phyloP scores from a whole-genome alignment of 2,888 invertebrate genomes.

The Diarsia mendica region DNA sequence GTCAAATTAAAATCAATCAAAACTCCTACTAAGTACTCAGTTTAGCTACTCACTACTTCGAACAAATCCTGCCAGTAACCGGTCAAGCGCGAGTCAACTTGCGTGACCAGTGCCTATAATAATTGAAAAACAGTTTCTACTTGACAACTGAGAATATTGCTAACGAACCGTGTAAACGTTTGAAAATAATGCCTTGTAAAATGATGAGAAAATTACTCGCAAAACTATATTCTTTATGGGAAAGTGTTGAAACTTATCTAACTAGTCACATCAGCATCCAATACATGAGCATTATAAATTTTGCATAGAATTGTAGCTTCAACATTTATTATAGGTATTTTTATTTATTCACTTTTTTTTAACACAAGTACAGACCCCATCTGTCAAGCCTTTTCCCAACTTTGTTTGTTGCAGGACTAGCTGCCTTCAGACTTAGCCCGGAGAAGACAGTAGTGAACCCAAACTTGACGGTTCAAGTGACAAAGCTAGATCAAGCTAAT shows the following conservation, averaged over 20 bases:
- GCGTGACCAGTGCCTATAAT: constrained; percentile 26
- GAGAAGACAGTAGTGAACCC: neutral
- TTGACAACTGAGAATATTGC: constrained; percentile 30
- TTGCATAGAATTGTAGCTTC: neutral
- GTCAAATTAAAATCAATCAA: constrained; percentile 16
- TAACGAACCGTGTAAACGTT: constrained; percentile 34
- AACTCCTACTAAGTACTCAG: neutral
- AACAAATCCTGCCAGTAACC: constrained; percentile 29
- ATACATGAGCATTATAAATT: neutral
- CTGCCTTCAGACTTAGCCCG: neutral
- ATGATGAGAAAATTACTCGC: constrained; percentile 1
- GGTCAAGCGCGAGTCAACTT: constrained; percentile 29
- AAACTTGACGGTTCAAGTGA: neutral
- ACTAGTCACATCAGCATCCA: neutral
- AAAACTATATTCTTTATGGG: neutral
- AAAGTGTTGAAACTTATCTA: neutral
- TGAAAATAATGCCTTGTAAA: constrained; percentile 24
- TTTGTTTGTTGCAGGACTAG: neutral
- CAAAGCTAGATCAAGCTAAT: neutral
- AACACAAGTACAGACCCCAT: neutral
- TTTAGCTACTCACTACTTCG: neutral
- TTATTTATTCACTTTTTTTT: neutral
- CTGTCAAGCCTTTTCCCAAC: too few species aligned
- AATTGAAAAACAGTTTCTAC: constrained; percentile 40
- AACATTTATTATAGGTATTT: too few species aligned